Conservation (phyloP, 2,113 vertebrate genomes). For the Ovis aries region DNA sequence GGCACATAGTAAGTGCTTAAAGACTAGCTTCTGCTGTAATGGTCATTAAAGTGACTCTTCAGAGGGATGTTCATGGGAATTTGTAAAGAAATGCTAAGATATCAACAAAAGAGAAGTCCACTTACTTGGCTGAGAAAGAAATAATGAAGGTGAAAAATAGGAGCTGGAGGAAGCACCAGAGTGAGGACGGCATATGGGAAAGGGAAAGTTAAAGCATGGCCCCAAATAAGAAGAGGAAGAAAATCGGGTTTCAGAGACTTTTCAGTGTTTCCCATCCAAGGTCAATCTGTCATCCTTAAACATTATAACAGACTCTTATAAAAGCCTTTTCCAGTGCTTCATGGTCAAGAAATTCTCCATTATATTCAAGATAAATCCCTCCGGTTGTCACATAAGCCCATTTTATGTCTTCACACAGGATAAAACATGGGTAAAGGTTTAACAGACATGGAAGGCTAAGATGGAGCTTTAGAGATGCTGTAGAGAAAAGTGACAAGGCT, state of each 20-base stretch:
- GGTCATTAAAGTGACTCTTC: background rate
- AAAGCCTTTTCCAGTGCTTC: slow-evolving; percentile 10
- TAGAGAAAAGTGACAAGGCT: slow-evolving; percentile 14
- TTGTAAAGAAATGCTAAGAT: background rate
- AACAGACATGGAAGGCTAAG: background rate
- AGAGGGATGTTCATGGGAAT: background rate
- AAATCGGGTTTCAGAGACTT: background rate
- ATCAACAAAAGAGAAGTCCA: background rate
- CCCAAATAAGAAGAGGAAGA: background rate
- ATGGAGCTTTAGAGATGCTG: slow-evolving; percentile 23
- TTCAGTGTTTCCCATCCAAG: background rate
- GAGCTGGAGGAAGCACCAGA: background rate
- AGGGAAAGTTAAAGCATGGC: background rate
- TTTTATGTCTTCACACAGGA: slow-evolving; percentile 32
- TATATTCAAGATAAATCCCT: slow-evolving; percentile 42
- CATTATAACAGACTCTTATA: background rate
- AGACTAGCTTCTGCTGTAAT: background rate
- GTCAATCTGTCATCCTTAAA: slow-evolving; percentile 16
- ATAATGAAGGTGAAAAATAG: background rate
- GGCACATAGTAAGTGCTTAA: background rate
- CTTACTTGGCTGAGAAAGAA: background rate
- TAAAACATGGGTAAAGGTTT: slow-evolving; percentile 45
- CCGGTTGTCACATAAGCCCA: background rate
- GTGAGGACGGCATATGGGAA: accelerated
- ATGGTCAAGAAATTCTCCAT: slow-evolving; percentile 31